These are phyloP conservation scores for Australoheros scitulus DNA, from an alignment of 2,113 vertebrate genomes.

Conservation along the genomic window DNA sequence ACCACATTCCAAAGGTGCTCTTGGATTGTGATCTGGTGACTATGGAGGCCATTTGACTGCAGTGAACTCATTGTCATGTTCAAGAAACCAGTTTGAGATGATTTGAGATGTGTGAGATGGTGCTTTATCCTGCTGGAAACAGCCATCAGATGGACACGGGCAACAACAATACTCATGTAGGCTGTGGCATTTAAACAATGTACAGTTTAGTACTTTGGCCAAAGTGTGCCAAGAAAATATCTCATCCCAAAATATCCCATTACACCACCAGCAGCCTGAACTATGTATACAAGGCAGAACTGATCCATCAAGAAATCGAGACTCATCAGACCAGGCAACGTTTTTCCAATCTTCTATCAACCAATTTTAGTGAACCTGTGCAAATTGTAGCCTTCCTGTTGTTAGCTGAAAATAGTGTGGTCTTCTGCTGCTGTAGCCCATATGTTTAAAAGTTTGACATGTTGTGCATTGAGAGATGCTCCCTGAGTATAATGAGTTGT, in stretches of 20 bases:
- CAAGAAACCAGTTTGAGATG: background rate
- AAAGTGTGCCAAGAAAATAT: background rate
- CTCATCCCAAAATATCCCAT: background rate
- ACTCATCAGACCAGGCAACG: too few species aligned
- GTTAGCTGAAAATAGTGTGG: rapidly evolving
- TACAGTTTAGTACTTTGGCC: too few species aligned
- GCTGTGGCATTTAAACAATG: too few species aligned
- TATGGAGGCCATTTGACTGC: background rate
- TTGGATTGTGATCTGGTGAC: background rate
- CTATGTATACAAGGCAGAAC: too few species aligned
- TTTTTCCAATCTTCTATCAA: background rate
- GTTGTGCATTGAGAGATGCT: background rate
- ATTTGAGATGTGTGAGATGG: background rate
- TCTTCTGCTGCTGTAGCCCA: background rate
- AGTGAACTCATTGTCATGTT: background rate
- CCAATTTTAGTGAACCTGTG: background rate
- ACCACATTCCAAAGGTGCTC: background rate
- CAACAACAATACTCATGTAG: background rate
- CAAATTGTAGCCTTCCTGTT: background rate
- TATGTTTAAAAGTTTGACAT: background rate
- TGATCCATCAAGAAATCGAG: too few species aligned
- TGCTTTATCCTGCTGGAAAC: background rate
- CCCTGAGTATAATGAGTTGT: background rate
- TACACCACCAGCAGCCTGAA: background rate
- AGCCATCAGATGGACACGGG: background rate